Conservation (phyloP, 1,140 invertebrate species). For the Brachionus asplanchnoidis region DNA sequence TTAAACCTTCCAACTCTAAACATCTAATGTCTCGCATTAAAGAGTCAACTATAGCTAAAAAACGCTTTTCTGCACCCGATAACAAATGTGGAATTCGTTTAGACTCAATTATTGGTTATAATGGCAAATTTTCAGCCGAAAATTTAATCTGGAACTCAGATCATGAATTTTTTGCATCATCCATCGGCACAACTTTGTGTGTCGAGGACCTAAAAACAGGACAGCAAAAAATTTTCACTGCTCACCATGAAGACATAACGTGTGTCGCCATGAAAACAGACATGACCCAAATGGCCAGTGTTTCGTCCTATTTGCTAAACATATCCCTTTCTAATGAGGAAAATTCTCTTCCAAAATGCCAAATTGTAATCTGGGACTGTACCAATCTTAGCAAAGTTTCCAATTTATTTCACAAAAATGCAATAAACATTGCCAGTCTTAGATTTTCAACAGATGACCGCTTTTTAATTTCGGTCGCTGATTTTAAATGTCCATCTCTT, state of each 20-base stretch:
- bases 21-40: not conserved
- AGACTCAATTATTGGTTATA: slow-evolving; percentile 54
- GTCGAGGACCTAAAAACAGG: slow-evolving; percentile 54
- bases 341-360: not conserved
- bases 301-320: not conserved
- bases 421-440: slow-evolving; percentile 50
- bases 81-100: slow-evolving; percentile 54
- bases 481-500: slow-evolving; percentile 50
- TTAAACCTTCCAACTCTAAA: not conserved
- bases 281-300: slow-evolving; percentile 41
- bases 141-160: slow-evolving; percentile 29
- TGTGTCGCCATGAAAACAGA: slow-evolving; percentile 53
- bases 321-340: not conserved
- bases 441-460: slow-evolving; percentile 53
- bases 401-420: slow-evolving; percentile 48
- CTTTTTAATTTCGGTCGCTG: slow-evolving; percentile 53
- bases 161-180: slow-evolving; percentile 54
- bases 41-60: slow-evolving; percentile 45
- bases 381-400: not conserved
- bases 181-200: slow-evolving; percentile 51
- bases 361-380: slow-evolving; percentile 37
- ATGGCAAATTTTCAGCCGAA: slow-evolving; percentile 47
- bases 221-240: slow-evolving; percentile 50
- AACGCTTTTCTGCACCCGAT: slow-evolving; percentile 53
- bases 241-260: slow-evolving; percentile 54